A percentile compares a stretch with the other conserved stretches of the same genome.
phyloP scores from a whole-genome alignment of 2,797 vertebrate species.

The Pipistrellus pygmaeus region DNA sequence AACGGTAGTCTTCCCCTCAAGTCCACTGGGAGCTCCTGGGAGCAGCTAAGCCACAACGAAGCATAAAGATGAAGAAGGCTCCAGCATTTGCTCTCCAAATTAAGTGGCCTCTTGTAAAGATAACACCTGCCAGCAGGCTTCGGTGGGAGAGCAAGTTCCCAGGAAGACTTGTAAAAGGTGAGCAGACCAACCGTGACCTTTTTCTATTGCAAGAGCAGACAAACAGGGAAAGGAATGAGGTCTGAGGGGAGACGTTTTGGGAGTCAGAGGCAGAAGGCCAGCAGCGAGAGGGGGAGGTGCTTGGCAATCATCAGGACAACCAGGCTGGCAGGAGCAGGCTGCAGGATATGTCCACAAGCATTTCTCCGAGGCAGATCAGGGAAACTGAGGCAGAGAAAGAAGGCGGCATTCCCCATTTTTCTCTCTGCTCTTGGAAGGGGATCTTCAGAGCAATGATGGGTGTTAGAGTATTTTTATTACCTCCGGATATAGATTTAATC shows the following conservation, averaged over 20 bases:
- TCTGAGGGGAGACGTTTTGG: background rate
- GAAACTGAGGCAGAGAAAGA: background rate
- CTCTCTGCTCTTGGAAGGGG: background rate
- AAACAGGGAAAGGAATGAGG: background rate
- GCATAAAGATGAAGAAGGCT: background rate
- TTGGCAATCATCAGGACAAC: background rate
- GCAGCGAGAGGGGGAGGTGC: background rate
- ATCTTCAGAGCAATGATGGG: background rate
- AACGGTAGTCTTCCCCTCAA: background rate
- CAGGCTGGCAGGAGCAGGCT: background rate
- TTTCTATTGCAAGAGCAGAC: background rate
- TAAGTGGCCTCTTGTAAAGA: background rate
- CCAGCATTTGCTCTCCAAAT: conserved; percentile 10
- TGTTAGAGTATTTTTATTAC: conserved; percentile 61
- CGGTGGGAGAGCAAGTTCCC: conserved; percentile 1
- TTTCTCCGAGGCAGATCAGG: background rate
- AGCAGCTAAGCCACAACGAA: background rate
- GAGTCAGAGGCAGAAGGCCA: background rate
- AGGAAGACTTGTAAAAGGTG: background rate
- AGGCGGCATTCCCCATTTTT: background rate
- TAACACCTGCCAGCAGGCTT: background rate
- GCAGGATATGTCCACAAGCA: background rate
- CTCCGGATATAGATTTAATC: conserved; percentile 31
- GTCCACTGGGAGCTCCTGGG: background rate
- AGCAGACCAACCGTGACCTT: background rate